These are phyloP conservation scores for Cyrtorhinus lividipennis DNA, from an alignment of 1,140 invertebrate species.

Conservation along the genomic window DNA sequence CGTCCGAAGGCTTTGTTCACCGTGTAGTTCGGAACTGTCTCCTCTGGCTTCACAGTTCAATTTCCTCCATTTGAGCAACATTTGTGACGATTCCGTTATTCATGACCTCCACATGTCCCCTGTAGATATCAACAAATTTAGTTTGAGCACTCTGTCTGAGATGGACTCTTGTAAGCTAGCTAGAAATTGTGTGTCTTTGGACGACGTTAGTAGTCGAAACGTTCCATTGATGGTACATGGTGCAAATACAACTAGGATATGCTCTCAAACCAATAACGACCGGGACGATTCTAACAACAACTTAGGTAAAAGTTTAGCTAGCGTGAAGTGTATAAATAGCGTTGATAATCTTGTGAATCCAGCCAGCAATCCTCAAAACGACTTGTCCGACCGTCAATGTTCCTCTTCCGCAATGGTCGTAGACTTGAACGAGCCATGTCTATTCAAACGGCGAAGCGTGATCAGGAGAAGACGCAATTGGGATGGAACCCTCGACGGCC, in stretches of 20 bases:
- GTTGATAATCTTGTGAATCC: not conserved
- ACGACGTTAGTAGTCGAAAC: not conserved
- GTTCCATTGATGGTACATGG: not conserved
- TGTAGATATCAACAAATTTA: not conserved
- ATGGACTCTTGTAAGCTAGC: not conserved
- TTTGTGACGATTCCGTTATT: not conserved
- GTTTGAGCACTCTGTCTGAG: not conserved
- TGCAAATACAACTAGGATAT: slow-evolving; percentile 1
- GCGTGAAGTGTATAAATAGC: not conserved
- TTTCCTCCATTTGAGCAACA: slow-evolving; percentile 20
- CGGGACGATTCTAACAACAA: slow-evolving; percentile 14
- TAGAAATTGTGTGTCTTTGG: slow-evolving; percentile 1
- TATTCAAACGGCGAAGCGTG: slow-evolving; percentile 32
- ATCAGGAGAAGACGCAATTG: slow-evolving; percentile 31
- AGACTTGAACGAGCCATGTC: slow-evolving; percentile 30
- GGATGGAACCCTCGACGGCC: slow-evolving; percentile 19
- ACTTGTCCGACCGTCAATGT: not conserved
- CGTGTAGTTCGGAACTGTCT: slow-evolving; percentile 16
- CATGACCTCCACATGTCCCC: not conserved
- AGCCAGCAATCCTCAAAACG: not conserved
- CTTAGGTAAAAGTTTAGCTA: slow-evolving; percentile 2
- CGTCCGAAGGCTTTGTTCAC: not conserved
- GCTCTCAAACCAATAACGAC: slow-evolving; percentile 14
- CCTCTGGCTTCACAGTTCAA: slow-evolving; percentile 23
- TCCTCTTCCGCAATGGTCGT: not conserved